phyloP scores from a whole-genome alignment of 2,113 vertebrate genomes.

The Gnathonemus echidnorhynchus region DNA sequence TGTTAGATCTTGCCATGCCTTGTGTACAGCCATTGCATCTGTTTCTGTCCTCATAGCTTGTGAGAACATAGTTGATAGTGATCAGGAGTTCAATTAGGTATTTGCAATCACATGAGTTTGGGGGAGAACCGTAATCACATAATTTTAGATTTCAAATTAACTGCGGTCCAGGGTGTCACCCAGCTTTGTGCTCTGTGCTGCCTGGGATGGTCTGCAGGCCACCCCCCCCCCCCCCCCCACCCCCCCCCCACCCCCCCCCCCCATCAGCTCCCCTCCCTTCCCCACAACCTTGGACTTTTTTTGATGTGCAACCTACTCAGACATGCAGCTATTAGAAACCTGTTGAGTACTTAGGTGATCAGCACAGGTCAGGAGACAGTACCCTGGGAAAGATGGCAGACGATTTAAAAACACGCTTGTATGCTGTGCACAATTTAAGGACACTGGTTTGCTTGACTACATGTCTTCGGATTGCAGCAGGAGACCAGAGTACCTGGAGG shows the following conservation, averaged over 20 bases:
- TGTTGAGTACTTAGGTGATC: neutral
- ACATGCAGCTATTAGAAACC: neutral
- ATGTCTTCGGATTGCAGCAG: neutral
- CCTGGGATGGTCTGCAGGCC: neutral
- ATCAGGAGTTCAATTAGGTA: neutral
- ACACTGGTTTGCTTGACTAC: neutral
- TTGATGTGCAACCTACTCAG: neutral
- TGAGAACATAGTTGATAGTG: neutral
- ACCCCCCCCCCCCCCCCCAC: no score
- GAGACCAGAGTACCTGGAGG: neutral
- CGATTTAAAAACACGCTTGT: neutral
- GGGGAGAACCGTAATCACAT: neutral
- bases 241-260: no score
- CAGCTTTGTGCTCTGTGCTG: neutral
- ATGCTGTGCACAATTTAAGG: neutral
- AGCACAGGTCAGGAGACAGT: neutral
- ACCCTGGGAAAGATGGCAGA: neutral
- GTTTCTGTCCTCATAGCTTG: neutral
- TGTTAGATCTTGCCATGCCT: neutral
- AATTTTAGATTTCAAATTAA: neutral
- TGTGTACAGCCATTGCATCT: neutral
- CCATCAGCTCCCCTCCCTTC: no score
- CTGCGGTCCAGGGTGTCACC: neutral
- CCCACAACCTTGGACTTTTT: neutral
- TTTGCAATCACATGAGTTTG: neutral